Base-by-base conservation (phyloP, 2,888 invertebrate genomes). In the Ophioninae sp. region DNA sequence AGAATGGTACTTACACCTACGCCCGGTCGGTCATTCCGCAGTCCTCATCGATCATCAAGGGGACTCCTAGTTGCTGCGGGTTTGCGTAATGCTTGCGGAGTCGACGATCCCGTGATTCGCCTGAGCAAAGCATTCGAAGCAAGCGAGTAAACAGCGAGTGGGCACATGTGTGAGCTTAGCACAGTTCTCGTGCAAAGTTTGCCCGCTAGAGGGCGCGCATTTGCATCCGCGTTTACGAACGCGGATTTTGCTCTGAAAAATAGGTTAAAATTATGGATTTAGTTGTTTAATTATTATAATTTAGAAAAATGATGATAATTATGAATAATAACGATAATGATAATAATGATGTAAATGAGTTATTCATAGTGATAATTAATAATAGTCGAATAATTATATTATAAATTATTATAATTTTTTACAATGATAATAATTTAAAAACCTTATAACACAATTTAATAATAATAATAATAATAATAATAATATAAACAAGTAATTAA, bases 61-160 rank as follows among this genome's bases (percentile, higher is more conserved):
- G 67, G 74, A 59, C 73, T 41, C 64, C 17, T 6, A 44, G 44
- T 10, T 74, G 50, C 39, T 64, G 57, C 39, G 57, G 72, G 69
- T 84, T 85, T 84, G 70, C 82, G 85, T 72, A 86, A 86, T 83
- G 80, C 83, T 84, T 83, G 81, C 67, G 20, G 20, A 74, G 59
- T 57, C 44, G 7, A 56, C 21, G 56, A 68, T 61, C 62, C 61
- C 37, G 39, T 44, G 30, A 81, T 83, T 76, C 61, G 67, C 69
- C 59, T 62, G 62, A 69, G 69, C 61, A 81, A 84, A 83, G 82
- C 72, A 84, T 84, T 84, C 84, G 82, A 83, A 76, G 61, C 57
- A 73, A 73, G 69, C 69, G 79, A 67, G 70, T 79, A 72, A 41
- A 72, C 57, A 64, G 13, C 64, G 64, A 77, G 81, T 68, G 74